Conservation (phyloP, 92 coral and sea anemone genomes). For the Desmophyllum pertusum region DNA sequence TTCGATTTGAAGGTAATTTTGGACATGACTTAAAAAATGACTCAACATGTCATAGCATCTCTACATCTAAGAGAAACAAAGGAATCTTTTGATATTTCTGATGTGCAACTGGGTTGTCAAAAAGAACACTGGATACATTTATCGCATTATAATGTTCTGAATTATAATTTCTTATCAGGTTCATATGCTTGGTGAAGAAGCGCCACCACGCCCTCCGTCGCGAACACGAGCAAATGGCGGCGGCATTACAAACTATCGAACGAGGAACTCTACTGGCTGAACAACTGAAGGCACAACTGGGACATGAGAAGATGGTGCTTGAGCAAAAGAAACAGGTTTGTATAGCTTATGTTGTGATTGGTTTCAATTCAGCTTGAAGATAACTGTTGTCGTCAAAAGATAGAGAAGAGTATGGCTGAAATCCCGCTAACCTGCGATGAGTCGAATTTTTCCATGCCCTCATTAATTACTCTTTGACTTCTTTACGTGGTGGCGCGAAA, state of each 20-base stretch:
- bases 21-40: too few species aligned
- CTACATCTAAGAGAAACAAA: too few species aligned
- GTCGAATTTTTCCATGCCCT: too few species aligned
- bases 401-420: too few species aligned
- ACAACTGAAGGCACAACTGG: conserved; percentile 88
- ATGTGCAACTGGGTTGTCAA: not conserved
- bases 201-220: conserved; percentile 70
- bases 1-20: too few species aligned
- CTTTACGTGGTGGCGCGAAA: too few species aligned
- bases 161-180: conserved; percentile 55
- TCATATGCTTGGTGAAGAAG: conserved; percentile 83
- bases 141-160: not conserved
- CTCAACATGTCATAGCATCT: too few species aligned
- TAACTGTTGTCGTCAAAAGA: not conserved
- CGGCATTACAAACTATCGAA: conserved; percentile 87
- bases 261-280: conserved; percentile 91
- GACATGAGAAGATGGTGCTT: conserved; percentile 94
- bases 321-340: conserved; percentile 96
- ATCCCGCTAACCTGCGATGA: too few species aligned
- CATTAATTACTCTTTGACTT: too few species aligned
- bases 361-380: not conserved
- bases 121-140: not conserved
- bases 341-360: too few species aligned
- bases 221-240: conserved; percentile 89
- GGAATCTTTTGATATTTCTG: too few species aligned